These are phyloP conservation scores for Cynocephalus volans DNA, from an alignment of 2,113 vertebrate species.

Conservation along the genomic window DNA sequence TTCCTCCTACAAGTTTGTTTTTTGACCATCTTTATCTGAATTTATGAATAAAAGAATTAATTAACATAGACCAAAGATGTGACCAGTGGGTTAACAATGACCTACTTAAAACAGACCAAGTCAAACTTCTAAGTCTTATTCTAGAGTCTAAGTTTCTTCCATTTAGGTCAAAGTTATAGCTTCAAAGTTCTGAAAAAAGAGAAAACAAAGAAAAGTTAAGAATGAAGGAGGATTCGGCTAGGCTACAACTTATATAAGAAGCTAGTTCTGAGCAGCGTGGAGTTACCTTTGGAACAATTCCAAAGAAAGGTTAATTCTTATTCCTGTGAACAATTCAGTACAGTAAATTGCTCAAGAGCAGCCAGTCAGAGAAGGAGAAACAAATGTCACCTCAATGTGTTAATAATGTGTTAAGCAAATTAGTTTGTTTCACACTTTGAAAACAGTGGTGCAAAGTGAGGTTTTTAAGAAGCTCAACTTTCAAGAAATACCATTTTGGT, in stretches of 20 bases:
- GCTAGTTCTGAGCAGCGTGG: slow-evolving; percentile 9
- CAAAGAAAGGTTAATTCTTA: slow-evolving; percentile 54
- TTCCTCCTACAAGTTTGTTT: slow-evolving; percentile 23
- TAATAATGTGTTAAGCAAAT: slow-evolving; percentile 74
- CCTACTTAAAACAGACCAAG: not conserved
- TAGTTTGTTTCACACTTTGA: slow-evolving; percentile 67
- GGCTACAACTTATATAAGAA: slow-evolving; percentile 2
- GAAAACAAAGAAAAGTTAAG: slow-evolving; percentile 53
- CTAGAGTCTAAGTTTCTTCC: slow-evolving; percentile 16
- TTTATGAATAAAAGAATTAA: slow-evolving; percentile 65
- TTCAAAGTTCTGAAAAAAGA: slow-evolving; percentile 42
- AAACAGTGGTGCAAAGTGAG: slow-evolving; percentile 69
- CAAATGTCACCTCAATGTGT: slow-evolving; percentile 37
- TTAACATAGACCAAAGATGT: slow-evolving; percentile 59
- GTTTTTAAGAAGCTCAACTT: slow-evolving; percentile 62
- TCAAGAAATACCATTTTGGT: slow-evolving; percentile 59
- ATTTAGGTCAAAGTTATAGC: slow-evolving; percentile 48
- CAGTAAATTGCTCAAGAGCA: slow-evolving; percentile 5
- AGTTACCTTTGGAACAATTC: not conserved
- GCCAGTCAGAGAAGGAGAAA: slow-evolving; percentile 2
- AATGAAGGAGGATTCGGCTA: slow-evolving; percentile 10
- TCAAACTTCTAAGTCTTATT: slow-evolving; percentile 26
- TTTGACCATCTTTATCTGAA: not conserved
- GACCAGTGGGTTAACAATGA: slow-evolving; percentile 24
- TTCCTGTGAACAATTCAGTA: slow-evolving; percentile 66